Evolutionary conservation across 2,797 vertebrate species (phyloP), one percentile per base, ranked within the genome.

Genomic region (Euphonia xanthogaster): DNA sequence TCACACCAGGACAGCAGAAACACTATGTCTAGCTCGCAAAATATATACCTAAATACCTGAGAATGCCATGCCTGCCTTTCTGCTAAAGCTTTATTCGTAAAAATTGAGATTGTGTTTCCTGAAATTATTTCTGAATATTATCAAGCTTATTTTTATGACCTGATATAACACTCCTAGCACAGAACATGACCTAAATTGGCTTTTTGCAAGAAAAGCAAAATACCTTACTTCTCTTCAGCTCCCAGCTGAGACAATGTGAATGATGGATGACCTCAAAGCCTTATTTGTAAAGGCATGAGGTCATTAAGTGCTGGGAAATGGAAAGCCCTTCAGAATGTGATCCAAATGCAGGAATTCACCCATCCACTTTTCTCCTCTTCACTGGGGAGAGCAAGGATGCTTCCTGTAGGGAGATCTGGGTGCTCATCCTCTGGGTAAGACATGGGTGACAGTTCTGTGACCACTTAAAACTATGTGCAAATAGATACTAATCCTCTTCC

Each of bases 271-370:
- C 47, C 53, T 86, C 44, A 84, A 62, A 51, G 58, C 35, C 27
- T 73, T 79, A 70, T 85, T 94, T 95, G 67, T 71, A 91, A 94
- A 90, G 55, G 57, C 66, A 90, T 72, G 44, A 93, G 88, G 70
- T 86, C 66, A 70, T 72, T 65, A 92, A 90, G 33, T 62, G 33
- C 62, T 73, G 44, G 37, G 76, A 90, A 90, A 75, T 3, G 3
- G 75, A 81, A 84, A 68, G 44, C 22, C 27, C 72, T 92, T 68
- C 62, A 72, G 51, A 95, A 84, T 18, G 31, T 35, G 15, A 86
- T 72, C 44, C 73, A 88, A 84, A 75, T 15, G 31, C 7, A 94
- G 42, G 54, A 81, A 81, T 91, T 91, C 44, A 75, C 17, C 25
- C 24, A 0, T 58, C 23, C 13, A n/a, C 37, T 76, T 39, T 37